Evolutionary conservation across 2,888 invertebrate species (phyloP).

Genomic region (Tetanocera ferruginea): DNA sequence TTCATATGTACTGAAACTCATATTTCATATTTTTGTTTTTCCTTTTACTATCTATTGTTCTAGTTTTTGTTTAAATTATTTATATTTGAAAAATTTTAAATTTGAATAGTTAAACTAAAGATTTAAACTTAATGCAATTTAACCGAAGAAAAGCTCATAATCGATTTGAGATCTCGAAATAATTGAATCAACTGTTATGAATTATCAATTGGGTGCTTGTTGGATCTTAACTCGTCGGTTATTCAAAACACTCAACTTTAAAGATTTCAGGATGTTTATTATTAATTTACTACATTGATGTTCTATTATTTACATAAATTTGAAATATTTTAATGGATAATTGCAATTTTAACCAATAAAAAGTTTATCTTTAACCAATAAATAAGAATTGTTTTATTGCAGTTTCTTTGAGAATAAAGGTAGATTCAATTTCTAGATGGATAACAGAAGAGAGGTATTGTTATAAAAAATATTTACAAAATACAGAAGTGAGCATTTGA

Average conservation of each 20-base stretch:
- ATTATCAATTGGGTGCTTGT: too few species aligned
- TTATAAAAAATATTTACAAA: conserved; percentile 37
- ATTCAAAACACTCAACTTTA: too few species aligned
- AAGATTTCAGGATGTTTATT: too few species aligned
- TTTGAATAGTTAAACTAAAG: background rate
- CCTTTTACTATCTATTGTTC: background rate
- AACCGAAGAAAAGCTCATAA: too few species aligned
- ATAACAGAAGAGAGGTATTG: conserved; percentile 36
- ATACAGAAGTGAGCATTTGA: background rate
- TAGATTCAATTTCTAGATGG: conserved; percentile 2
- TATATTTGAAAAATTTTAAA: background rate
- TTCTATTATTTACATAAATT: background rate
- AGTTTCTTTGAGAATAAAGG: conserved; percentile 22
- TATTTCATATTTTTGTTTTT: too few species aligned
- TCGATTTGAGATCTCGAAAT: too few species aligned
- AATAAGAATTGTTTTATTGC: conserved; percentile 46
- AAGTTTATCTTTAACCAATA: conserved; percentile 38
- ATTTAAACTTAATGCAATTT: too few species aligned
- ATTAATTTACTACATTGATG: background rate
- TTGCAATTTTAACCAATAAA: background rate
- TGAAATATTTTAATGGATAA: background rate
- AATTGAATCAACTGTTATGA: too few species aligned
- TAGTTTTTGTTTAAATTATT: background rate
- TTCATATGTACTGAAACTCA: background rate
- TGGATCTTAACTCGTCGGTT: too few species aligned